Percentiles rank a stretch among this genome's conserved stretches.
These are phyloP conservation scores for Eulemur coronatus DNA, from an alignment of 2,797 vertebrate genomes.

Conservation along the genomic window DNA sequence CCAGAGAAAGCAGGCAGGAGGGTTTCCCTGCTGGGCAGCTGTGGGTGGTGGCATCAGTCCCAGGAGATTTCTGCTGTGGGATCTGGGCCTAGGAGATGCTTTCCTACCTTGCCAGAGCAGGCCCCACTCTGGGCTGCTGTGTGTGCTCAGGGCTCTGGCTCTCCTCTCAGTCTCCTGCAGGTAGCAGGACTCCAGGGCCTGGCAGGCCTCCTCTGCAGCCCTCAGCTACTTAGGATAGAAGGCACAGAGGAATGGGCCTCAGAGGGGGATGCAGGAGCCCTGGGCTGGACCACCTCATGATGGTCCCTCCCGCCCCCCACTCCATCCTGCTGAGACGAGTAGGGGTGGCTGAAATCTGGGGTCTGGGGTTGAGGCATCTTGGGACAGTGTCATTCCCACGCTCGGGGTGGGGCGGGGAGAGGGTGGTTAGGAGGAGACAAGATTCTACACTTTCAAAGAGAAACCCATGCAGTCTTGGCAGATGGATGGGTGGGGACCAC, in stretches of 20 bases:
- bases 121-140: not conserved
- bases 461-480: not conserved
- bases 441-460: not conserved
- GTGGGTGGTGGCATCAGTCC: not conserved
- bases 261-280: not conserved
- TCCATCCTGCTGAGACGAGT: not conserved
- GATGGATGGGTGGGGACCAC: accelerated
- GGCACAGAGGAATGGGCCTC: not conserved
- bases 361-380: not conserved
- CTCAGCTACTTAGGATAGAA: conserved; percentile 34
- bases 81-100: not conserved
- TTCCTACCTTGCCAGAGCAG: conserved; percentile 77
- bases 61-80: not conserved
- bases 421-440: not conserved
- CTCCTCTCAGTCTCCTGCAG: conserved; percentile 75
- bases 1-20: not conserved
- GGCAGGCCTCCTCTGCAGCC: conserved; percentile 56
- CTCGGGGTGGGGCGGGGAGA: no score
- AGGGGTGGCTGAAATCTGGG: not conserved
- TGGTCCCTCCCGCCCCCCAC: accelerated
- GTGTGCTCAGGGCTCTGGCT: conserved; percentile 6
- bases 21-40: not conserved
- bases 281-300: not conserved
- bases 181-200: conserved; percentile 59
- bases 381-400: not conserved